Evolutionary conservation across 2,888 invertebrate genomes (phyloP), one percentile per base, ranked within the genome.

Genomic region (Leptopilina myrica): DNA sequence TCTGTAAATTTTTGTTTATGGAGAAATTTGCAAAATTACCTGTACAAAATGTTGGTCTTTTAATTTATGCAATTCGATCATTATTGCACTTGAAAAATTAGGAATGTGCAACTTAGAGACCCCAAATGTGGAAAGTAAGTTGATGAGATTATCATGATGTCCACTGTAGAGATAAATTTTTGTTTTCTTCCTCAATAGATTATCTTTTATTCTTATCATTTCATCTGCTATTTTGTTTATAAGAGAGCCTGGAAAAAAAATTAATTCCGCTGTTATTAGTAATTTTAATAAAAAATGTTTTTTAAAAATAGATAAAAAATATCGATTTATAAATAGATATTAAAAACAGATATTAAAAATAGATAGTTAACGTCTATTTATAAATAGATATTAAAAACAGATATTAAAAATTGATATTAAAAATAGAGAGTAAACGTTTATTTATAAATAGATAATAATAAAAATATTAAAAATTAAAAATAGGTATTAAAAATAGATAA

Each of bases 131-230:
- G 89, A 89, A 14, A 91, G 78, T 66, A 90, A 53, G 0, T 88
- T 89, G 5, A 85, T 87, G 12, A 90, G 77, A 49, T 90, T 90
- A 14, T 84, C 88, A n/a, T 88, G 88, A 76, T 90, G 88, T 0
- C 89, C 90, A 76, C 90, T 90, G 76, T 88, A 90, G 6, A 90
- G 78, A 73, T 85, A 85, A 5, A 90, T 82, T 77, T 89, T 90
- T 8, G 92, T 91, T 56, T 89, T 91, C 5, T 91, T 89, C 0
- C 81, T 81, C 88, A 64, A 80, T 78, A 0, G 89, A 76, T 89
- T 92, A 0, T 86, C 84, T 26, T 85, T 85, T 8, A 85, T 84
- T 3, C 86, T 88, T 20, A 80, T n/a, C 80, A 85, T 85, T 26
- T 83, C 77, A 12, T 83, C 64, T 2, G 82, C 53, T 33, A 84